These are phyloP conservation scores for Cyprinodon diabolis DNA, from an alignment of 2,797 vertebrate species.

Conservation along the genomic window DNA sequence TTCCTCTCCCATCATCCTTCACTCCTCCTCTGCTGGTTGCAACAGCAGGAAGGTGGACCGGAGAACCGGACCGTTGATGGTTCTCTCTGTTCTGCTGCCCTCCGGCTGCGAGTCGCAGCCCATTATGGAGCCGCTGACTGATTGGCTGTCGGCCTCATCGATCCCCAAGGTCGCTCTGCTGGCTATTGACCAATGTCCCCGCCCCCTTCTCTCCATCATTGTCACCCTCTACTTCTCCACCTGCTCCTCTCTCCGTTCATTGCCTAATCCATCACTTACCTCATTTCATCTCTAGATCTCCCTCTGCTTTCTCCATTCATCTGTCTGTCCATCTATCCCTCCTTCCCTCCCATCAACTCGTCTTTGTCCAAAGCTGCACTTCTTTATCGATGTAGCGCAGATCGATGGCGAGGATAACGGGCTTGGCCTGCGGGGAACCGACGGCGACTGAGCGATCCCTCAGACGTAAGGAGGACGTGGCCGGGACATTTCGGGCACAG, in stretches of 20 bases:
- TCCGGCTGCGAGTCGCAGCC: constrained; percentile 36
- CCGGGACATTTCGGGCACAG: constrained; percentile 15
- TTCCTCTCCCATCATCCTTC: background rate
- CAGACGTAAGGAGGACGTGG: constrained; percentile 26
- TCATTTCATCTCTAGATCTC: constrained; percentile 36
- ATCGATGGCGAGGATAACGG: constrained; percentile 54
- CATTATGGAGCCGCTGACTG: constrained; percentile 71
- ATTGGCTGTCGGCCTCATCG: constrained; percentile 71
- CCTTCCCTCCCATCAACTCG: constrained; percentile 26
- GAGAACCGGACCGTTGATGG: constrained; percentile 46
- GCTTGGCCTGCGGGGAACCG: constrained; percentile 24
- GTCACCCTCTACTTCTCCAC: constrained; percentile 17
- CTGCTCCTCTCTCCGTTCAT: constrained; percentile 15
- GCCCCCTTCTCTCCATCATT: constrained; percentile 32
- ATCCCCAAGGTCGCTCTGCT: constrained; percentile 64
- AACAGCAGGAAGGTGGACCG: constrained; percentile 24
- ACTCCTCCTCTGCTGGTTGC: constrained; percentile 19
- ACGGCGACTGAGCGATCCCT: constrained; percentile 11
- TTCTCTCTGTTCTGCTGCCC: constrained; percentile 9
- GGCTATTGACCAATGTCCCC: constrained; percentile 67
- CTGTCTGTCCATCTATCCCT: constrained; percentile 12
- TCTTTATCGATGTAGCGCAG: constrained; percentile 21
- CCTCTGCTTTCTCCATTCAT: constrained; percentile 24
- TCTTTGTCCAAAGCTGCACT: constrained; percentile 27
- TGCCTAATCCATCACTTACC: constrained; percentile 50